Evolutionary conservation across 1,140 invertebrate species (phyloP).

Genomic region (Chlorops oryzae): DNA sequence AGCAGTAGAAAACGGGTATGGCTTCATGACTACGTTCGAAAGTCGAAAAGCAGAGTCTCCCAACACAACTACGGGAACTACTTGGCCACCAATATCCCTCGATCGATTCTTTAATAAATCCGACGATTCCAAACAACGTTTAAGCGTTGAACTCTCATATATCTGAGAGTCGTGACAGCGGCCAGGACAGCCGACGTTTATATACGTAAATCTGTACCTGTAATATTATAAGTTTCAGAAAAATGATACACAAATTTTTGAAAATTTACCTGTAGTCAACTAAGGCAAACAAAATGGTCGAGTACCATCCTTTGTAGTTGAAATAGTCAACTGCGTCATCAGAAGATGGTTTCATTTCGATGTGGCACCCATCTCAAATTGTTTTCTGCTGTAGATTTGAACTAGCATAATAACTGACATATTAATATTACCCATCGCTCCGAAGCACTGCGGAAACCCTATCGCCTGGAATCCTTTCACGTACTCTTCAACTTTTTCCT

Average conservation of each 20-base stretch:
- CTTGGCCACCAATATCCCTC: constrained; percentile 50
- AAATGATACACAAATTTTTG: too few relatives aligned
- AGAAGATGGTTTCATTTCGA: too few relatives aligned
- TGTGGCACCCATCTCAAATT: too few relatives aligned
- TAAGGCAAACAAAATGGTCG: constrained; percentile 47
- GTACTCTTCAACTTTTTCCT: too few relatives aligned
- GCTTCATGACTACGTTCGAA: constrained; percentile 45
- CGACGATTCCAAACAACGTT: constrained; percentile 24
- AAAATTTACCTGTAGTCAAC: too few relatives aligned
- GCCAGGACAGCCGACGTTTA: constrained; percentile 47
- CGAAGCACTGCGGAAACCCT: too few relatives aligned
- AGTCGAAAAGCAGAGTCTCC: constrained; percentile 51
- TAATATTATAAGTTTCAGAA: too few relatives aligned
- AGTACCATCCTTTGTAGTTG: constrained; percentile 49
- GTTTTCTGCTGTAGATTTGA: too few relatives aligned
- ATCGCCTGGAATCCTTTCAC: too few relatives aligned
- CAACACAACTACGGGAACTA: constrained; percentile 47
- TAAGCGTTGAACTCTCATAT: constrained; percentile 43
- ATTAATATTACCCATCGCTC: too few relatives aligned
- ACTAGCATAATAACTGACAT: too few relatives aligned
- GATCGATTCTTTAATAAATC: too few relatives aligned
- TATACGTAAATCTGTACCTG: constrained; percentile 43
- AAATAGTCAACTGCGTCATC: constrained; percentile 44
- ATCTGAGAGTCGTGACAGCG: constrained; percentile 45
- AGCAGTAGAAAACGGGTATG: constrained; percentile 31